These are phyloP conservation scores for Drosophila nr. fundita DNA, from an alignment of 2,888 invertebrate genomes.

Conservation along the genomic window DNA sequence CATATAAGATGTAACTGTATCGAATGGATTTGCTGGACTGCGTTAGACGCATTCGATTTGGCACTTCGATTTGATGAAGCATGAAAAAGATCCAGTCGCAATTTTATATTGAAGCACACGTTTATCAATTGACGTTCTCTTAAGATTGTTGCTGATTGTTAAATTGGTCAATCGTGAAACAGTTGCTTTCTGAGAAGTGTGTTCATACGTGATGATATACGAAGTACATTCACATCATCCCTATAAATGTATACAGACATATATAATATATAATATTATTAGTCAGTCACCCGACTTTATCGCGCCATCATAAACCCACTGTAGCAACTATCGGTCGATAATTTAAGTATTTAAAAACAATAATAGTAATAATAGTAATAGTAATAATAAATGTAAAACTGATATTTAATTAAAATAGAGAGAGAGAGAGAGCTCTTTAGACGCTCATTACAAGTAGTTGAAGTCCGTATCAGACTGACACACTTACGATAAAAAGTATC, in stretches of 20 bases:
- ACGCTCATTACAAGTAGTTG: neutral
- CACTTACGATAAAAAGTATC: neutral
- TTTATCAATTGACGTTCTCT: neutral
- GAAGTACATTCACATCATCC: neutral
- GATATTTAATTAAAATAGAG: neutral
- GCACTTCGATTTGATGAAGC: constrained; percentile 39
- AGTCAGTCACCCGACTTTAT: neutral
- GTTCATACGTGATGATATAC: neutral
- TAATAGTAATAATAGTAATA: neutral
- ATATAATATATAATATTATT: neutral
- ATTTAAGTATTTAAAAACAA: neutral
- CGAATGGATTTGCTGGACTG: constrained; percentile 49
- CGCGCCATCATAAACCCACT: neutral
- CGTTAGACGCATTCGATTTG: constrained; percentile 55
- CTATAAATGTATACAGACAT: neutral
- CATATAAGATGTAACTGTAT: constrained; percentile 39
- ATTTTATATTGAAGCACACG: neutral
- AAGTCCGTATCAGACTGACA: neutral
- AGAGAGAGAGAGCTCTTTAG: neutral
- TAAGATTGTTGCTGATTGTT: neutral
- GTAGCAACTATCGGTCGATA: neutral
- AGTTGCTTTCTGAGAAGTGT: neutral
- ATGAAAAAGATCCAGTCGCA: constrained; percentile 33
- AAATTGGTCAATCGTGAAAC: neutral
- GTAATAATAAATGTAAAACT: neutral